Percentiles rank a stretch among this genome's conserved stretches.
Conservation (phyloP, 37 sponge, comb jelly and placozoan species). For the Oscarella lobularis region DNA sequence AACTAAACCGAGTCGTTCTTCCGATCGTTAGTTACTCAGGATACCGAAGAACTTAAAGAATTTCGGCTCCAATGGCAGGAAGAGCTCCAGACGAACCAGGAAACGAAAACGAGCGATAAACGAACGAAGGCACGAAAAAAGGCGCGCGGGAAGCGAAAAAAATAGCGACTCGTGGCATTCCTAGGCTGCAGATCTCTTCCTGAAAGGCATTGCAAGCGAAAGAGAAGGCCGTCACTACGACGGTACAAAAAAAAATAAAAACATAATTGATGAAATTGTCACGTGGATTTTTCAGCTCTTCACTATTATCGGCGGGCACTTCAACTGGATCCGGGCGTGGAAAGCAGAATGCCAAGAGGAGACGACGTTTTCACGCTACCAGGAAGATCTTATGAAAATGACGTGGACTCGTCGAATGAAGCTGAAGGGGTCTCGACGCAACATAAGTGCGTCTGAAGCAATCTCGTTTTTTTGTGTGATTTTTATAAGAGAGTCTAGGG, state of each 20-base stretch:
- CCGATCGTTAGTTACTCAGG: constrained; percentile 5
- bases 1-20: too few species aligned
- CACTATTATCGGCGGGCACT: constrained; percentile 57
- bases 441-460: too few species aligned
- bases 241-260: too few species aligned
- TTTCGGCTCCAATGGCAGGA: constrained; percentile 54
- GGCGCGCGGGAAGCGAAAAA: not conserved
- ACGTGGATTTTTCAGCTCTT: constrained; percentile 26
- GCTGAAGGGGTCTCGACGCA: too few species aligned
- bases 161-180: not conserved
- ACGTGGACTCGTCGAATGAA: too few species aligned
- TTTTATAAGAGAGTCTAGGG: too few species aligned
- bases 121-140: not conserved
- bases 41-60: constrained; percentile 34
- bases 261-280: not conserved
- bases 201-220: constrained; percentile 63
- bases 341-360: constrained; percentile 10
- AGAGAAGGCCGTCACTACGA: constrained; percentile 32
- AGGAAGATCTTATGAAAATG: too few species aligned
- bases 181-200: constrained; percentile 39
- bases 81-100: constrained; percentile 21
- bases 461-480: too few species aligned
- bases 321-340: constrained; percentile 68
- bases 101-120: too few species aligned
- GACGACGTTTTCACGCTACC: too few species aligned